Conservation (phyloP, 2,113 vertebrate species). For the Paracyprichromis sp. region DNA sequence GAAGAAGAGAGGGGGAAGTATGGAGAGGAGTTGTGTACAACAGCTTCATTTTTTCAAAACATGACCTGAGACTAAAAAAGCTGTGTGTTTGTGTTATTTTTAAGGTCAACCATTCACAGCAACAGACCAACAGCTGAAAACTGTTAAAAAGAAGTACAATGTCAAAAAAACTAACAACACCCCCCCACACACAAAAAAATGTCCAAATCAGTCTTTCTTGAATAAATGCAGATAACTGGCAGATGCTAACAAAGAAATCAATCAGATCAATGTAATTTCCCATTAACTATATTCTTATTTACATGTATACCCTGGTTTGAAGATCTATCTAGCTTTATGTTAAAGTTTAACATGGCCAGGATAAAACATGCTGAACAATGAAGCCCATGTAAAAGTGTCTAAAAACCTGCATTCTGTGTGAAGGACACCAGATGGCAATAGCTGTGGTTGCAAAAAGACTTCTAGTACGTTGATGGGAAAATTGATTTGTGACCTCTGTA, state of each 20-base stretch:
- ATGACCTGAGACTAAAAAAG: constrained; percentile 38
- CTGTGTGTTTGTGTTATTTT: background rate
- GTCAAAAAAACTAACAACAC: background rate
- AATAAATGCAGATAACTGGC: background rate
- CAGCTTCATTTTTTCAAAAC: constrained; percentile 69
- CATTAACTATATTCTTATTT: background rate
- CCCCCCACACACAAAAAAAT: background rate
- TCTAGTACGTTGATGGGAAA: background rate
- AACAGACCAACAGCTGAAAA: background rate
- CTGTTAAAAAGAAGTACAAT: background rate
- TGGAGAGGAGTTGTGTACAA: constrained; percentile 64
- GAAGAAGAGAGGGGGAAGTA: background rate
- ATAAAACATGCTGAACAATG: background rate
- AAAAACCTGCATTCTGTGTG: background rate
- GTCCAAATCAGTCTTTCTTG: background rate
- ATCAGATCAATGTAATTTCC: background rate
- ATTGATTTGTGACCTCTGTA: background rate
- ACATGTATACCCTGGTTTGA: background rate
- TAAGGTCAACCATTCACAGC: background rate
- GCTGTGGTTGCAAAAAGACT: background rate
- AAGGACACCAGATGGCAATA: background rate
- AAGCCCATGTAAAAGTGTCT: background rate
- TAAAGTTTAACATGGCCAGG: background rate
- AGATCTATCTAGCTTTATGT: background rate
- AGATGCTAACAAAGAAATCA: background rate